Conservation (phyloP, 2,113 vertebrate genomes). For the Nothobranchius kuhntae region DNA sequence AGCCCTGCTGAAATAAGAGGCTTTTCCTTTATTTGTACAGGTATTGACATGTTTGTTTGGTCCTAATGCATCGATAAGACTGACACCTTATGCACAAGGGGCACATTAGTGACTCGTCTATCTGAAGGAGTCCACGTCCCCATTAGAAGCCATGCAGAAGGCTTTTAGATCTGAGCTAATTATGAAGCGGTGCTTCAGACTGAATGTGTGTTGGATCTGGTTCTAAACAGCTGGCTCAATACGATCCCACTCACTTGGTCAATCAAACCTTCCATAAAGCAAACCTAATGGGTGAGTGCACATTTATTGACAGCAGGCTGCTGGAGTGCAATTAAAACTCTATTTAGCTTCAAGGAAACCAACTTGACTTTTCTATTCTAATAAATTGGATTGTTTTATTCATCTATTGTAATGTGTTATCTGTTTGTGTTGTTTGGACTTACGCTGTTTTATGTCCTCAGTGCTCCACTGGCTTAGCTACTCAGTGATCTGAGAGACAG, state of each 20-base stretch:
- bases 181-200: not conserved
- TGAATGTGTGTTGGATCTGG: not conserved
- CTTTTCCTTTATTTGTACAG: not conserved
- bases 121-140: not conserved
- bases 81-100: not conserved
- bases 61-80: not conserved
- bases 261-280: constrained; percentile 6
- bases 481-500: no score
- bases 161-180: not conserved
- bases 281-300: constrained; percentile 16
- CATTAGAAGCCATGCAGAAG: not conserved
- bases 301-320: constrained; percentile 5
- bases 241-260: not conserved
- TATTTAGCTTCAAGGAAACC: not conserved
- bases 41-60: not conserved
- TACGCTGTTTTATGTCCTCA: no score
- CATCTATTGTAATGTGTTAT: no score
- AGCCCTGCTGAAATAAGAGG: no score
- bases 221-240: constrained; percentile 3
- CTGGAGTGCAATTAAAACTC: constrained; percentile 1
- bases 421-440: no score
- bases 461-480: no score
- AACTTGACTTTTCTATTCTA: not conserved
- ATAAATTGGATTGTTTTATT: not conserved
- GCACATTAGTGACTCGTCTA: not conserved